Conservation (phyloP, 1,140 invertebrate genomes). For the Drosophila punjabiensis region DNA sequence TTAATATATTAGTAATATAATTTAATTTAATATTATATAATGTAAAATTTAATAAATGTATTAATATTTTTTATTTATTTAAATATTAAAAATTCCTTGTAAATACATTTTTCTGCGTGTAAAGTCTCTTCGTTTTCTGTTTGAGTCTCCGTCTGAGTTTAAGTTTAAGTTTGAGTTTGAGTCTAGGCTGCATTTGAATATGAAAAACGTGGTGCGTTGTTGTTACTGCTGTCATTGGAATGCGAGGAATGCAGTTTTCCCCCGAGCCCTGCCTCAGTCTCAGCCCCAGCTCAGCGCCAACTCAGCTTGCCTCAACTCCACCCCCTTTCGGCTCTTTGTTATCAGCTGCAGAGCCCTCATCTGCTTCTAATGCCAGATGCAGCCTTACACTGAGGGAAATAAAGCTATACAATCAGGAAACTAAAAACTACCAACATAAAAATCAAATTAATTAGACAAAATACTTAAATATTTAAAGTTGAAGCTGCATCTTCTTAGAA, state of each 20-base stretch:
- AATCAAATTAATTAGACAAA: neutral
- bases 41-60: too few species aligned
- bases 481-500: neutral
- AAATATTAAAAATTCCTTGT: too few species aligned
- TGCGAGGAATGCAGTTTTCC: constrained; percentile 70
- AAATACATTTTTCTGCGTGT: neutral
- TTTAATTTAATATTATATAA: too few species aligned
- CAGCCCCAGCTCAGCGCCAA: constrained; percentile 1
- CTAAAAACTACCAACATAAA: neutral
- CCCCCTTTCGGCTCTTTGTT: constrained; percentile 55
- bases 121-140: constrained; percentile 15
- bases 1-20: too few species aligned
- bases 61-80: too few species aligned
- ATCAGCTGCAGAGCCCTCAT: constrained; percentile 49
- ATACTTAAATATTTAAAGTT: neutral
- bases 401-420: neutral
- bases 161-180: constrained; percentile 30
- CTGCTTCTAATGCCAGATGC: constrained; percentile 37
- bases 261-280: constrained; percentile 2
- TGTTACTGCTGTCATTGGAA: constrained; percentile 56
- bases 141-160: constrained; percentile 39
- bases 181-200: constrained; percentile 77
- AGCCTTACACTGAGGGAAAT: constrained; percentile 2
- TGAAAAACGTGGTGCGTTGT: constrained; percentile 66
- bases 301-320: constrained; percentile 4